These are phyloP conservation scores for Chrysochloris asiatica DNA, from an alignment of 2,113 vertebrate genomes.

Conservation along the genomic window DNA sequence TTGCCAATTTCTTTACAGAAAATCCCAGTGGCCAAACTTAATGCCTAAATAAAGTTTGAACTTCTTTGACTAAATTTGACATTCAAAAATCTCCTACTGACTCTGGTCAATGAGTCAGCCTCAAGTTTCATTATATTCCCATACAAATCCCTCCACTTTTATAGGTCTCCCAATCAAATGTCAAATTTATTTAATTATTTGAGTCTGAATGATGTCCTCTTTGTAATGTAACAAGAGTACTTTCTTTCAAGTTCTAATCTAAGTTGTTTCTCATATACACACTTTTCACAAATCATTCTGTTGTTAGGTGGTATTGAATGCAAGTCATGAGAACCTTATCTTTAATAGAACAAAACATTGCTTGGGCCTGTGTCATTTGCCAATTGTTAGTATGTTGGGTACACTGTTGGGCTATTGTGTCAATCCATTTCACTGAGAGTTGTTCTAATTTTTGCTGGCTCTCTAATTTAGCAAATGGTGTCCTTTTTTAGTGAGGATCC, in stretches of 20 bases:
- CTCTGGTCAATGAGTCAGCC: neutral
- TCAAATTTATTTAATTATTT: neutral
- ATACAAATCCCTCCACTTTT: neutral
- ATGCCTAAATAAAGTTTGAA: slow-evolving; percentile 28
- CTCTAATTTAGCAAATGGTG: neutral
- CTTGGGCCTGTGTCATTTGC: neutral
- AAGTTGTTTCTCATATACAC: neutral
- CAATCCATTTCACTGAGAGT: neutral
- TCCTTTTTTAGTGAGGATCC: neutral
- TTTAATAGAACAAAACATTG: neutral
- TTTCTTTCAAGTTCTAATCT: neutral
- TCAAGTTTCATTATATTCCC: neutral
- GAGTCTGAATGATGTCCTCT: neutral
- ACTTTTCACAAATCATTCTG: neutral
- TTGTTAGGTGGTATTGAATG: neutral
- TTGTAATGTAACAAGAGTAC: neutral
- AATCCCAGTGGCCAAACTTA: neutral
- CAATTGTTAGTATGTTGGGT: neutral
- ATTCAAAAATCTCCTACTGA: neutral
- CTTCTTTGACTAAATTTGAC: neutral
- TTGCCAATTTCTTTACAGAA: slow-evolving; percentile 8
- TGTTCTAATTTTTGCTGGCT: neutral
- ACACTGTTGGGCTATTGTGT: neutral
- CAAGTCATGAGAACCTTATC: neutral
- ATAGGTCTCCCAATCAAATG: neutral